Conservation (phyloP, 2,113 vertebrate species). For the Morone saxatilis region DNA sequence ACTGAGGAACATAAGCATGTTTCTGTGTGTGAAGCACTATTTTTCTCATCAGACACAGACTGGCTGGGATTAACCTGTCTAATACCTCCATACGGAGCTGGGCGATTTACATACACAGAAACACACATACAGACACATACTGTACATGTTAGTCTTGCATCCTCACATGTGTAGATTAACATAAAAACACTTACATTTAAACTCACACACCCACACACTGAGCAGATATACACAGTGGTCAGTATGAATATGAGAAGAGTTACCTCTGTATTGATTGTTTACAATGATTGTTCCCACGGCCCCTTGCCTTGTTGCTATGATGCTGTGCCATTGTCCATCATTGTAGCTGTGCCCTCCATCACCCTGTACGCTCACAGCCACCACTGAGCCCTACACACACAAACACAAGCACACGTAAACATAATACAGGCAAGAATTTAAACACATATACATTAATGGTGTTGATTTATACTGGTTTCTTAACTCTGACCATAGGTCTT, state of each 20-base stretch:
- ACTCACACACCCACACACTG: constrained; percentile 62
- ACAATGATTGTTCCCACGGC: constrained; percentile 90
- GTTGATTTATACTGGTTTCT: neutral
- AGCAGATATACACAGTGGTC: constrained; percentile 65
- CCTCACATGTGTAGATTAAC: constrained; percentile 53
- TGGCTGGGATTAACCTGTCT: constrained; percentile 82
- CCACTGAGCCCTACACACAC: constrained; percentile 86
- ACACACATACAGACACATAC: constrained; percentile 40
- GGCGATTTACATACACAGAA: constrained; percentile 65
- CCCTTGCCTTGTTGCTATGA: constrained; percentile 88
- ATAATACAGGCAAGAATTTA: constrained; percentile 13
- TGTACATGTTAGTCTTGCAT: constrained; percentile 50
- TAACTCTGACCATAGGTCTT: neutral
- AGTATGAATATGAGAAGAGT: constrained; percentile 77
- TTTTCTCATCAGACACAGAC: constrained; percentile 80
- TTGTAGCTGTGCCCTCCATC: constrained; percentile 87
- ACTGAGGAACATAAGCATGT: neutral
- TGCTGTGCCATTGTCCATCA: constrained; percentile 91
- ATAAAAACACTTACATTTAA: constrained; percentile 57
- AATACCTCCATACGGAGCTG: constrained; percentile 72
- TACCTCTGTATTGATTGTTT: constrained; percentile 90
- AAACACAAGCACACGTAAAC: constrained; percentile 33
- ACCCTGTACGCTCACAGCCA: constrained; percentile 87
- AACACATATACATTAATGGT: constrained; percentile 27
- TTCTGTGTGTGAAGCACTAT: constrained; percentile 55